Percentiles rank a stretch among this genome's conserved stretches.
phyloP scores from a whole-genome alignment of 2,888 invertebrate species.

The Pollenia labialis region DNA sequence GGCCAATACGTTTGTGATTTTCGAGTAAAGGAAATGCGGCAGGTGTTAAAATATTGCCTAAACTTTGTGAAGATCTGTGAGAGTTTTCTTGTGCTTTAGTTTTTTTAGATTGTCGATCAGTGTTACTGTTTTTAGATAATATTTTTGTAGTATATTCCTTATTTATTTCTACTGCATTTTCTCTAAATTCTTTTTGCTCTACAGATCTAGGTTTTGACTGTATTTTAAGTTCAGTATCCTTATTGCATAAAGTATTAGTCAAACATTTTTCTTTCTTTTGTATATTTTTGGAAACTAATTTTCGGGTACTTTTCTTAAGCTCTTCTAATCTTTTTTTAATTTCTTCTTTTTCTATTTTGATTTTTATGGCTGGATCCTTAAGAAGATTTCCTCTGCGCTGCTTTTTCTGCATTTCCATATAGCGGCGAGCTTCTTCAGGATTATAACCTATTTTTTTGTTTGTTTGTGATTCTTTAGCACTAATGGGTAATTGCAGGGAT shows the following conservation, averaged over 20 bases:
- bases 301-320: constrained; percentile 83
- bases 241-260: constrained; percentile 11
- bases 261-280: constrained; percentile 73
- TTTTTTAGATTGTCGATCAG: neutral
- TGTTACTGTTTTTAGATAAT: neutral
- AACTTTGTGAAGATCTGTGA: constrained; percentile 23
- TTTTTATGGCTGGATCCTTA: constrained; percentile 79
- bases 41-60: constrained; percentile 16
- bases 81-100: neutral
- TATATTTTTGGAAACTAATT: constrained; percentile 84
- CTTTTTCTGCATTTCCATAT: constrained; percentile 86
- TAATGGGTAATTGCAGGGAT: constrained; percentile 70
- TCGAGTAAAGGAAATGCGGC: constrained; percentile 53
- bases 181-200: neutral
- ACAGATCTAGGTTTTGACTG: neutral
- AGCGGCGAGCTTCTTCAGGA: constrained; percentile 85
- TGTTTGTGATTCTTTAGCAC: constrained; percentile 65
- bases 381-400: constrained; percentile 79
- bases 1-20: constrained; percentile 77
- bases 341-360: constrained; percentile 80
- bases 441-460: constrained; percentile 83
- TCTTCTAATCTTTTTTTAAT: constrained; percentile 84
- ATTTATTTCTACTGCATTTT: neutral
- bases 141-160: neutral
- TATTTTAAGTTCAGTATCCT: neutral